Evolutionary conservation across 2,113 vertebrate genomes (phyloP).

Genomic region (Lichenostomus cassidix): DNA sequence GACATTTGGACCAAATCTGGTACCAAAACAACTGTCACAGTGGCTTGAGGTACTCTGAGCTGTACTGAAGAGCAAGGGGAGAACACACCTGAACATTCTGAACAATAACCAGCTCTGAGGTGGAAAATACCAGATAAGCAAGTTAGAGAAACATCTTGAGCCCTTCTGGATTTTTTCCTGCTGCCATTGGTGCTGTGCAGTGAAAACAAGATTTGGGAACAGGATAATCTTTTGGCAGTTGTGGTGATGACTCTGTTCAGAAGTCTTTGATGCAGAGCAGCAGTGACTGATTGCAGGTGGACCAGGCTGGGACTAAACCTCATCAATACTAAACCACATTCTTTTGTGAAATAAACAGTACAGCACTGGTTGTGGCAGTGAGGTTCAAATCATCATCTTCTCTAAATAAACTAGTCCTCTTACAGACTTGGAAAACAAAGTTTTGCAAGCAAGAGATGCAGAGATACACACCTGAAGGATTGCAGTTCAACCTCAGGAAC

Average conservation of each 20-base stretch:
- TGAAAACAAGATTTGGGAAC: not conserved
- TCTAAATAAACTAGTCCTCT: not conserved
- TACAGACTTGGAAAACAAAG: not conserved
- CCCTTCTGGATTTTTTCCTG: not conserved
- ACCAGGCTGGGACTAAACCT: not conserved
- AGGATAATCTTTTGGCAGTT: not conserved
- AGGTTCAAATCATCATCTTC: not conserved
- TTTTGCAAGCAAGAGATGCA: not conserved
- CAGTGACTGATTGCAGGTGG: not conserved
- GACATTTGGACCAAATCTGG: not conserved
- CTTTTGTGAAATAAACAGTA: not conserved
- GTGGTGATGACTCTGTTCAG: not conserved
- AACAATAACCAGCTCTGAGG: not conserved
- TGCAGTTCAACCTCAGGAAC: not conserved
- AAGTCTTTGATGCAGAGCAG: not conserved
- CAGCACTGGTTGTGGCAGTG: not conserved
- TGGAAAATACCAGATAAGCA: not conserved
- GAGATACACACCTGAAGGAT: not conserved
- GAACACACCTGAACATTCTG: fast-evolving
- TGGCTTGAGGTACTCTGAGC: not conserved
- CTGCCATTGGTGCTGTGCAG: not conserved
- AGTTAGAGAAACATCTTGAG: not conserved
- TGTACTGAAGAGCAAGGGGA: not conserved
- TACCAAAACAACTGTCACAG: not conserved
- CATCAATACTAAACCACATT: not conserved